Base-by-base conservation (phyloP, 2,113 vertebrate species). In the Gasterosteus aculeatus region DNA sequence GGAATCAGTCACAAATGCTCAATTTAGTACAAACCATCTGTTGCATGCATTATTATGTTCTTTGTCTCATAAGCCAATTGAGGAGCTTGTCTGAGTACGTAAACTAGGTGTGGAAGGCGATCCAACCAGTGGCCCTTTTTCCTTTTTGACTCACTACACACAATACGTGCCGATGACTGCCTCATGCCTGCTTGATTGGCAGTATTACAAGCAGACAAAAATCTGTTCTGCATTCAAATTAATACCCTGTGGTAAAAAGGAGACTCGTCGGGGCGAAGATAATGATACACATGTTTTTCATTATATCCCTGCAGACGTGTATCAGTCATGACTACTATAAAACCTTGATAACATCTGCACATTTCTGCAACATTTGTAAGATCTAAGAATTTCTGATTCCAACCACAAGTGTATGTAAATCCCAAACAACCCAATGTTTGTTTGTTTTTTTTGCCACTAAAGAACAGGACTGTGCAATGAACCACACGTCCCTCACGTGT, bases 141-240 rank as follows among this genome's bases (percentile, higher is more conserved):
- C 9, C 18, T 63, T 61, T 41, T 61, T 8, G 7, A 18, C 51
- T 54, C n/a, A 26, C 51, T 26, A 22, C 26, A 54, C n/a, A 26
- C 33, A 33, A 10, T 12, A 26, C 4, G 22, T 54, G 51, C 53
- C 22, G 26, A 29, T 56, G 11, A 12, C 22, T 53, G 10, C 26
- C 35, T 29, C 5, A 39, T 15, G 26, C 18, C 29, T 29, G 16
- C 26, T 59, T 70, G 51, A 59, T 33, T 38, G 49, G 64, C 39
- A 64, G 49, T 10, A 58, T 72, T 58, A 51, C 42, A 10, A 5
- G 8, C 18, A 77, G 64, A 64, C 63, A 69, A 49, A 65, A 39
- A 75, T 46, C 56, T 33, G 60, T 51, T 81, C 53, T 59, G 56
- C 58, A 59, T 75, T 67, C 47, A 19, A 59, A 29, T 59, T 63